Conservation (phyloP, 2,113 vertebrate genomes). For the Callipepla californica region DNA sequence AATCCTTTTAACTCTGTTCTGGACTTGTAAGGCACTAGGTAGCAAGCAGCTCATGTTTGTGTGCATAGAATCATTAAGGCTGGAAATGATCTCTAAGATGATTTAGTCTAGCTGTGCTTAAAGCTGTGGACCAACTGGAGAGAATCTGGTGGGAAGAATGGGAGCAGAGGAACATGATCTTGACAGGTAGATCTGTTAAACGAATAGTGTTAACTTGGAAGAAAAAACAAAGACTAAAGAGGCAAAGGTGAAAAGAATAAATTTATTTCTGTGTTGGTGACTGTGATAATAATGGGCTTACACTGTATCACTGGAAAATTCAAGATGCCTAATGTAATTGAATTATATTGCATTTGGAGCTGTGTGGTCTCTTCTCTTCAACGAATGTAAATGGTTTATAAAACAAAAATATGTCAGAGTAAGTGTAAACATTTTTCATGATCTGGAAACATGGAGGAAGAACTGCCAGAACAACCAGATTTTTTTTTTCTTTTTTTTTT, state of each 20-base stretch:
- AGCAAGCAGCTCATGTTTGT: fast-evolving
- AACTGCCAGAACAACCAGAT: background rate
- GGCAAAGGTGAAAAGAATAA: background rate
- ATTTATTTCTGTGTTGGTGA: background rate
- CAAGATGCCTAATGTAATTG: background rate
- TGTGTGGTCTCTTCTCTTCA: background rate
- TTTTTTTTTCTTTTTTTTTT: background rate
- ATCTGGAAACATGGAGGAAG: background rate
- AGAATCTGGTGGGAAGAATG: background rate
- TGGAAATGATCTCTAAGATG: too few species aligned
- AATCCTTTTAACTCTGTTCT: background rate
- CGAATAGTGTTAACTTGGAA: background rate
- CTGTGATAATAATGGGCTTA: background rate
- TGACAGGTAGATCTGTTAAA: background rate
- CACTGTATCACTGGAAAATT: background rate
- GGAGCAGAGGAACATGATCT: background rate
- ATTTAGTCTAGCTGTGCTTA: background rate
- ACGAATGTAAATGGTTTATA: background rate
- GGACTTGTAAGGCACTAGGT: background rate
- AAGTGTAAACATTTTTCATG: background rate
- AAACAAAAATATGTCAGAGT: background rate
- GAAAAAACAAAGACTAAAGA: background rate
- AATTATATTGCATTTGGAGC: background rate
- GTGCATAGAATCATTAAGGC: too few species aligned
- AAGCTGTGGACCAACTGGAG: background rate